A percentile compares a stretch with the other conserved stretches of the same genome.
Evolutionary conservation across 2,888 invertebrate species (phyloP).

Genomic region (Temnothorax ravouxi): DNA sequence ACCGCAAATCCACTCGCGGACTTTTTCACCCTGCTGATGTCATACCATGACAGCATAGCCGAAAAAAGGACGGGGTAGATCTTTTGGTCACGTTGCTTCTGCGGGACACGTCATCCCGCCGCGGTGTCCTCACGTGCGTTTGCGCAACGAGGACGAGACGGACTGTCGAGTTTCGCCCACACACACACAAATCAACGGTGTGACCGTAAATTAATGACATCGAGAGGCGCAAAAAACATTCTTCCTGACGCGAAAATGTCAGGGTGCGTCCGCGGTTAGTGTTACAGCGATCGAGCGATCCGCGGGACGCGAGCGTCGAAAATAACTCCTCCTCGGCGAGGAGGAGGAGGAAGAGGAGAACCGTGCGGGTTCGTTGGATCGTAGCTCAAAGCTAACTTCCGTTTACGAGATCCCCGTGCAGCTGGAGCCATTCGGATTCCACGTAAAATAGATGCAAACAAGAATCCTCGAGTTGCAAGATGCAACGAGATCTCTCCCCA

Average conservation of each 20-base stretch:
- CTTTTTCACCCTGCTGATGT: slow-evolving; percentile 74
- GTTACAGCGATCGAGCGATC: slow-evolving; percentile 19
- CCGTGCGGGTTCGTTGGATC: slow-evolving; percentile 36
- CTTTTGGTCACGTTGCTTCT: slow-evolving; percentile 8
- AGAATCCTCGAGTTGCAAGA: background rate
- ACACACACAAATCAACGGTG: slow-evolving; percentile 57
- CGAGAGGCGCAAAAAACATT: slow-evolving; percentile 15
- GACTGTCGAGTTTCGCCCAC: background rate
- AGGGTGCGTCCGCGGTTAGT: slow-evolving; percentile 46
- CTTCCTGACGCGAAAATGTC: slow-evolving; percentile 62
- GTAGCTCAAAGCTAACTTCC: slow-evolving; percentile 30
- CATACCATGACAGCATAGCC: slow-evolving; percentile 67
- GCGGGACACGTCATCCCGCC: slow-evolving; percentile 61
- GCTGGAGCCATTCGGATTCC: slow-evolving; percentile 40
- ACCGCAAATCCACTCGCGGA: slow-evolving; percentile 79
- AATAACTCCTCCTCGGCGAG: slow-evolving; percentile 30
- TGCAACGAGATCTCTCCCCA: background rate
- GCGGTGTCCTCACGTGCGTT: slow-evolving; percentile 29
- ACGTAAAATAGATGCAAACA: slow-evolving; percentile 21
- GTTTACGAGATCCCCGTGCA: slow-evolving; percentile 29
- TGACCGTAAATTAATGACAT: slow-evolving; percentile 55
- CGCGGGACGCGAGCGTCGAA: slow-evolving; percentile 31
- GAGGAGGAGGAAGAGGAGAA: slow-evolving; percentile 16
- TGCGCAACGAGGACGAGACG: slow-evolving; percentile 19
- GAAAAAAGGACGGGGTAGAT: slow-evolving; percentile 58